Conservation (phyloP, 2,888 invertebrate species). For the Barypeithes pellucidus region DNA sequence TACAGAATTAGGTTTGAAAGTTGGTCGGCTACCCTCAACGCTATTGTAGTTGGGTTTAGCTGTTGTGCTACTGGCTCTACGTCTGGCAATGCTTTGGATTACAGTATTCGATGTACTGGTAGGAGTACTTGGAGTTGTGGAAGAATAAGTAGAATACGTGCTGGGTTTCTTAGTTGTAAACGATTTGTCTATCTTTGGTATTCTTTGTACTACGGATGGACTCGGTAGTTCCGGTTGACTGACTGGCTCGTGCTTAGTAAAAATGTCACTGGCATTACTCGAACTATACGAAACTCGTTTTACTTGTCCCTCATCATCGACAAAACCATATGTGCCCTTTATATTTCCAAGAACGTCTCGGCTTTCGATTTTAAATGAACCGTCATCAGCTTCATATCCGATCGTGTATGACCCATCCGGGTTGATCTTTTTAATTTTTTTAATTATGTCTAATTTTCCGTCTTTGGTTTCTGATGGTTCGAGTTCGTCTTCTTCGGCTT, state of each 20-base stretch:
- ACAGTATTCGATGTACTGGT: conserved; percentile 74
- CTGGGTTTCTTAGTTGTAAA: conserved; percentile 71
- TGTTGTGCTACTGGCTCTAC: conserved; percentile 70
- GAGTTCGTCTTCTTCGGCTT: conserved; percentile 72
- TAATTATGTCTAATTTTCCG: conserved; percentile 84
- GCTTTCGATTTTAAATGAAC: conserved; percentile 89
- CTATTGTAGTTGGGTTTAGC: conserved; percentile 62
- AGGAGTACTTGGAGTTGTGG: conserved; percentile 72
- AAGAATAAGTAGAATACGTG: conserved; percentile 71
- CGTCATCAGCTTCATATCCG: conserved; percentile 89
- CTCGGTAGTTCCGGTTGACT: conserved; percentile 64
- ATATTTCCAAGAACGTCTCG: conserved; percentile 85
- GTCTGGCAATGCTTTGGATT: conserved; percentile 78
- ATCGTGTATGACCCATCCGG: conserved; percentile 89
- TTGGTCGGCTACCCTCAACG: conserved; percentile 64
- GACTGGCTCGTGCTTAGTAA: conserved; percentile 63
- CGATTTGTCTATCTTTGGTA: conserved; percentile 65
- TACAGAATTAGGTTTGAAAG: conserved; percentile 64
- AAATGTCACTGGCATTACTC: conserved; percentile 72
- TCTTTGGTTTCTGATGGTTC: conserved; percentile 79
- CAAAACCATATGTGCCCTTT: conserved; percentile 88
- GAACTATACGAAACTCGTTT: conserved; percentile 85
- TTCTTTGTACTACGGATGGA: conserved; percentile 67
- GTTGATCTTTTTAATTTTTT: conserved; percentile 86
- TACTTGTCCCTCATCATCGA: conserved; percentile 84